Percentiles rank a stretch among this genome's conserved stretches.
phyloP scores from a whole-genome alignment of 2,888 invertebrate genomes.

The Lucinisca nassula region DNA sequence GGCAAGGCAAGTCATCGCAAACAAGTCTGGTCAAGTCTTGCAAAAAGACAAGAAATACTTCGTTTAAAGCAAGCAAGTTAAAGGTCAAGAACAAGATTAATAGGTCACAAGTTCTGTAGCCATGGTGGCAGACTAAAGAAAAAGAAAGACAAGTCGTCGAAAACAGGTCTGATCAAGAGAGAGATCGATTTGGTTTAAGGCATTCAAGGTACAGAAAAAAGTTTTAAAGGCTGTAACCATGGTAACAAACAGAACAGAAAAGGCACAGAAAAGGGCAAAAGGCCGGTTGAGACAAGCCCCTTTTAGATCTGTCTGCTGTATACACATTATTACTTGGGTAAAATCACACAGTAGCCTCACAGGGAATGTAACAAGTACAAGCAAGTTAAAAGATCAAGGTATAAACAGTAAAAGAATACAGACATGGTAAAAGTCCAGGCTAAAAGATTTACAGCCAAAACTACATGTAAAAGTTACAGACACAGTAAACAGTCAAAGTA shows the following conservation, averaged over 20 bases:
- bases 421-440: not conserved
- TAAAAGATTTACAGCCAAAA: too few relatives aligned
- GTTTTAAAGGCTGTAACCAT: not conserved
- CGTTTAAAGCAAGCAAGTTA: conserved; percentile 28
- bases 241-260: not conserved
- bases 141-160: not conserved
- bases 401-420: too few relatives aligned
- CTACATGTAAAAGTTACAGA: not conserved
- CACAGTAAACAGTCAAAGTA: not conserved
- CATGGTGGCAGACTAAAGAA: not conserved
- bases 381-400: too few relatives aligned
- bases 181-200: too few relatives aligned
- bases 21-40: conserved; percentile 44
- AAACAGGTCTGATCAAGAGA: not conserved
- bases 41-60: conserved; percentile 28
- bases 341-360: too few relatives aligned
- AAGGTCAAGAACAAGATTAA: conserved; percentile 34
- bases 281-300: too few relatives aligned
- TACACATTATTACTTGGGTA: too few relatives aligned
- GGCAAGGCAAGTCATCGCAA: conserved; percentile 25
- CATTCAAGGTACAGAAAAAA: too few relatives aligned
- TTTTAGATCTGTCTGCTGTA: too few relatives aligned
- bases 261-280: not conserved
- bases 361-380: too few relatives aligned
- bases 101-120: conserved; percentile 7